Percentiles rank a stretch among this genome's conserved stretches.
These are phyloP conservation scores for Athene noctua DNA, from an alignment of 2,113 vertebrate species.

Conservation along the genomic window DNA sequence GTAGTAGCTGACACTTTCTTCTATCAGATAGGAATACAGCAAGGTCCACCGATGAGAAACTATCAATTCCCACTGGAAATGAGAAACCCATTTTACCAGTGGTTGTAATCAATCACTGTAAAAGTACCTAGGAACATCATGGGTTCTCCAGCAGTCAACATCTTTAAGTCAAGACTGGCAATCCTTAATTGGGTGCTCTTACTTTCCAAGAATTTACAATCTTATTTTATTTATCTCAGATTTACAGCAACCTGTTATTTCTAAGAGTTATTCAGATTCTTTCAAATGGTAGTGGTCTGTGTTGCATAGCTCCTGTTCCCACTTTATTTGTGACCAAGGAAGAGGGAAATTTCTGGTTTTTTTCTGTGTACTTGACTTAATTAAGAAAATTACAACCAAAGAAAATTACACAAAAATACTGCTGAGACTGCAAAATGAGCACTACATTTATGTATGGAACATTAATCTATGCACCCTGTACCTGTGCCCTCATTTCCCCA, in stretches of 20 bases:
- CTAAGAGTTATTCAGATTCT: background rate
- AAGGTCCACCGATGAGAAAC: background rate
- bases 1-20: background rate
- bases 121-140: background rate
- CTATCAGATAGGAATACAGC: background rate
- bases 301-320: background rate
- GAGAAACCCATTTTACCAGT: background rate
- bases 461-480: background rate
- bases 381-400: background rate
- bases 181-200: background rate
- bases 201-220: background rate
- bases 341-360: fast-evolving
- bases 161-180: background rate
- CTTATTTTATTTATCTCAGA: background rate
- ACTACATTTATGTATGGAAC: fast-evolving
- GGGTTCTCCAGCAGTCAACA: background rate
- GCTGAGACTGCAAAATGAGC: background rate
- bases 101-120: background rate
- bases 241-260: background rate
- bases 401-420: background rate
- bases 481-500: background rate
- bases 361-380: background rate
- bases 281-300: background rate
- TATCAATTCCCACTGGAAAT: background rate
- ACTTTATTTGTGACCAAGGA: background rate